Base-by-base conservation (phyloP, 2,797 vertebrate species). In the Jordanella pulchra region DNA sequence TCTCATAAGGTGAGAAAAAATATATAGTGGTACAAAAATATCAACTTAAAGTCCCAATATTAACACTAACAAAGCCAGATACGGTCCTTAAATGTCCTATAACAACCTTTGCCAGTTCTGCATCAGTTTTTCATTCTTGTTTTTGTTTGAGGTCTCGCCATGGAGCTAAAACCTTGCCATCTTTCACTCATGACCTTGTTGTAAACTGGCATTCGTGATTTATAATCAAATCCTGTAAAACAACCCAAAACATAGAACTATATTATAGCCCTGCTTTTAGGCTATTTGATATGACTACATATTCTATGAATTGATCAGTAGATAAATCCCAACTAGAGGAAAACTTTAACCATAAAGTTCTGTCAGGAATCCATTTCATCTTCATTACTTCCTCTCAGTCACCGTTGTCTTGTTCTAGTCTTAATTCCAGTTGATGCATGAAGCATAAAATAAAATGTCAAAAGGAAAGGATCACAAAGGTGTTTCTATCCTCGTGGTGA, bases 331-430 rank as follows among this genome's bases (percentile, higher is more conserved):
- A 58, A 28, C 55, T 58, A 9, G 17, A 58, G 28, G 55, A n/a
- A 58, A 28, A 58, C 28, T 32, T 3, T 58, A 58, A 58, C 55
- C 32, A 58, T 21, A 58, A 58, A 58, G 55, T 58, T 58, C 55
- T 32, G 55, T 30, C 15, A 32, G 55, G 55, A 32, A 7, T 28
- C 0, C 32, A 58, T 58, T 58, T 58, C 7, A 58, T 58, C 21
- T 58, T 58, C 32, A 58, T 58, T 17, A 30, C 55, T 30, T 58
- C 17, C 28, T 32, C 1, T 58, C 18, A 18, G 0, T 17, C 30
- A 35, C 3, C 35, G 32, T 60, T 35, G 21, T 60, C 35, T 60
- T 13, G 58, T 60, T 39, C 18, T 13, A 23, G 21, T 28, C 30
- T 60, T 9, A 18, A 30, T 60, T 60, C 18, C 30, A 60, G 58